Evolutionary conservation across 2,797 vertebrate species (phyloP), one percentile per base, ranked within the genome.

Genomic region (Notoglanidium macrostoma): DNA sequence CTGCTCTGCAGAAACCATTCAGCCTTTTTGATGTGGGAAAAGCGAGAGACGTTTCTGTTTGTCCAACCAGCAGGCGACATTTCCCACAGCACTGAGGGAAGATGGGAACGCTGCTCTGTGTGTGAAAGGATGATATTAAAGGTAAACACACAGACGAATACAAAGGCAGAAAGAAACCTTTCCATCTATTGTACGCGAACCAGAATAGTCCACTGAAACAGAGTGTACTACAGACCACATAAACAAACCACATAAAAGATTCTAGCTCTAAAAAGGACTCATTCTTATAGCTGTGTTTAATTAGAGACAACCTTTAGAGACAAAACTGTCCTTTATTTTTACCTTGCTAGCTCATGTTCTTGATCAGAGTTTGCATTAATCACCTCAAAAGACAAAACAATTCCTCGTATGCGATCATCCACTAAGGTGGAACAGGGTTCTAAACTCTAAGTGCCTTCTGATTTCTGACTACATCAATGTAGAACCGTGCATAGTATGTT

Each of bases 31-130:
- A 83, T 74, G 73, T 65, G 55, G 63, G 32, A 44, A 77, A 74
- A 79, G 46, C 29, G 35, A 84, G 54, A 80, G 70, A 83, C 46
- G 54, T 87, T 65, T 88, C 61, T 82, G 76, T 87, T 84, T 85
- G 79, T 85, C 86, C 77, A 19, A 85, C 23, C 76, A 77, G 57
- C 57, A 63, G 82, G 63, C 57, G 79, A 49, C 44, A 23, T 32
- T 76, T 86, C 82, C 68, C 46, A 82, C 79, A 51, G 44, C 57
- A 46, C 82, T 65, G 83, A 46, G 76, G 82, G 73, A 76, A 57
- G 29, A 81, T 3, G 32, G 57, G 49, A 70, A 32, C 12, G 29
- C 70, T 78, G 72, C 40, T 84, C 51, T 61, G 81, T 80, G 61
- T 68, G 54, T 59, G 10, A 57, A 46, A 35, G 17, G 32, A 57